Base-by-base conservation (phyloP, 2,888 invertebrate species). In the Parnassius smintheus region DNA sequence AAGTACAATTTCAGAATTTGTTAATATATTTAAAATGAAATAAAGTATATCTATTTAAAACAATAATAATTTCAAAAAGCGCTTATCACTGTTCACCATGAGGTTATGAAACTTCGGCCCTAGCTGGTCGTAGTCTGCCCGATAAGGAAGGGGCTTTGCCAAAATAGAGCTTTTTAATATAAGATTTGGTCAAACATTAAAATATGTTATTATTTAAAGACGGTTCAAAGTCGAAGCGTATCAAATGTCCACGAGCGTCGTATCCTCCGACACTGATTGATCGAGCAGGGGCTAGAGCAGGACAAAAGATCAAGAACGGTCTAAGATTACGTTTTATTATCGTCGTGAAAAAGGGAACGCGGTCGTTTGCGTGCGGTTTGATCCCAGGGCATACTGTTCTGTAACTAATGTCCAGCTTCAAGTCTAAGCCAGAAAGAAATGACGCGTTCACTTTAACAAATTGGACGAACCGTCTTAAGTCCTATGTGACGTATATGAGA, bases 311-410 rank as follows among this genome's bases (percentile, higher is more conserved):
- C 50, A 9, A 45, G 56, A 52, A 52, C 41, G 18, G 52, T 63
- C 56, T 63, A 48, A 59, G 63, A 63, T 63, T 63, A 59, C 63
- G 59, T 63, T 63, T 63, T 59, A 63, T 63, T 63, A 63, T 59
- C 42, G 63, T 45, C 42, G 51, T 50, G 62, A 56, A 56, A 59
- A 63, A 63, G 63, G 63, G 63, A 63, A 59, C 59, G 45, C 51
- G 59, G 63, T 59, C 63, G 63, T 59, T 63, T 58, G 63, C 59
- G 59, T 59, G 63, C 63, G 59, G 63, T 63, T 51, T 59, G 59
- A 59, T 63, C 63, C 63, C 56, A 46, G 58, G 58, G 42, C 58
- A 58, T 61, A 56, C 56, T 56, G 50, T 56, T 42, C 63, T 59
- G 56, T 59, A 59, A 59, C 56, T 59, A 59, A 63, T 63, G 63